A percentile compares a stretch with the other conserved stretches of the same genome.
phyloP scores from a whole-genome alignment of 2,888 invertebrate species.

The Zaprionus lineosus region DNA sequence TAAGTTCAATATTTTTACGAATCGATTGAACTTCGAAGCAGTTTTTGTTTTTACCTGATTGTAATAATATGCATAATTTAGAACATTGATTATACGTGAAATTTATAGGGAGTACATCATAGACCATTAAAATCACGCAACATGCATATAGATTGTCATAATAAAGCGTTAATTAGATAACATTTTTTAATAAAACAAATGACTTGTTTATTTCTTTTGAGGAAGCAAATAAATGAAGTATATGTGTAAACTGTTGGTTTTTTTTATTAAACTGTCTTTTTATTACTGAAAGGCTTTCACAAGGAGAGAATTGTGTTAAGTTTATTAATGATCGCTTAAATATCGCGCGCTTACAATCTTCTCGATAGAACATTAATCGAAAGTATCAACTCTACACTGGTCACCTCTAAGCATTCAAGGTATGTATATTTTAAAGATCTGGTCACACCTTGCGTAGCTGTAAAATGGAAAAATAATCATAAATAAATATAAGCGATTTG shows the following conservation, averaged over 20 bases:
- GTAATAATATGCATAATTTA: constrained; percentile 40
- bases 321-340: too few relatives aligned
- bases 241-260: background rate
- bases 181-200: constrained; percentile 52
- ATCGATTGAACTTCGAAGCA: constrained; percentile 65
- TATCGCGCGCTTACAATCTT: too few relatives aligned
- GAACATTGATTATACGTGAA: constrained; percentile 40
- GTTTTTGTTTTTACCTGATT: constrained; percentile 51
- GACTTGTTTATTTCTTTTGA: constrained; percentile 12
- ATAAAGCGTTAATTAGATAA: constrained; percentile 63
- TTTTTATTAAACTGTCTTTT: too few relatives aligned
- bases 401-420: constrained; percentile 16
- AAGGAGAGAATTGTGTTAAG: too few relatives aligned
- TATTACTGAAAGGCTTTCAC: too few relatives aligned
- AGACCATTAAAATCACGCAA: constrained; percentile 43
- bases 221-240: background rate
- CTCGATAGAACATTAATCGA: background rate
- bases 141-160: constrained; percentile 63
- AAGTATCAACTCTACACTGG: background rate
- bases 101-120: constrained; percentile 47
- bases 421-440: constrained; percentile 2
- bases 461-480: constrained; percentile 61
- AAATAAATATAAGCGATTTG: constrained; percentile 51
- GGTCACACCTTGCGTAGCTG: constrained; percentile 38
- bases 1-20: constrained; percentile 68